A percentile compares a stretch with the other conserved stretches of the same genome.
Evolutionary conservation across 2,797 vertebrate species (phyloP).

Genomic region (Miopithecus talapoin): DNA sequence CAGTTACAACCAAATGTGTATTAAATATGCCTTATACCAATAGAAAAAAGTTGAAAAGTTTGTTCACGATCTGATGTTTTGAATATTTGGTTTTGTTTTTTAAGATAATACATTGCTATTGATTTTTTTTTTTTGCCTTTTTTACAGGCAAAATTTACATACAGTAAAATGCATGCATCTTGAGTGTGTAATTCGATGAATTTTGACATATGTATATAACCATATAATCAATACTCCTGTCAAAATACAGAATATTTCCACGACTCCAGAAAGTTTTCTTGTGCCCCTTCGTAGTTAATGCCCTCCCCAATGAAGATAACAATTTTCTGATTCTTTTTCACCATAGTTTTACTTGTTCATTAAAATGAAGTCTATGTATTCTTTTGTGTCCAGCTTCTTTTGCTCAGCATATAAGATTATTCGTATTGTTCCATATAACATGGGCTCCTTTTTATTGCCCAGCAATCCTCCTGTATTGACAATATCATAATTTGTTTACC

Average conservation of each 20-base stretch:
- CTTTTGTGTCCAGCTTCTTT: not conserved
- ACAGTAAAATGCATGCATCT: not conserved
- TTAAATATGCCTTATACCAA: not conserved
- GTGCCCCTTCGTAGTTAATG: not conserved
- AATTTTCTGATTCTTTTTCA: not conserved
- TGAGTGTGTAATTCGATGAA: not conserved
- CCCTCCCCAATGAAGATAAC: not conserved
- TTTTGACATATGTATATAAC: not conserved
- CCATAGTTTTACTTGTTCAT: not conserved
- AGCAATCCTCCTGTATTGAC: not conserved
- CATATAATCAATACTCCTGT: not conserved
- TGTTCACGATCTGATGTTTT: not conserved
- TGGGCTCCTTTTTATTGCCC: not conserved
- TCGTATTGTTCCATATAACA: not conserved
- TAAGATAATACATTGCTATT: not conserved
- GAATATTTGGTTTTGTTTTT: slow-evolving; percentile 9
- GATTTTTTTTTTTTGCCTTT: not conserved
- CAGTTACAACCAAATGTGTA: not conserved
- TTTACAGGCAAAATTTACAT: not conserved
- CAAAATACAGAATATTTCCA: not conserved
- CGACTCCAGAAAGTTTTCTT: not conserved
- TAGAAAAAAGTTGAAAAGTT: slow-evolving; percentile 1
- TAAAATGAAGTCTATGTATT: not conserved
- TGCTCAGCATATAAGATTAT: not conserved
- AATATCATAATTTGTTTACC: not conserved